Evolutionary conservation across 2,888 invertebrate species (phyloP).

Genomic region (Campoplex capitator): DNA sequence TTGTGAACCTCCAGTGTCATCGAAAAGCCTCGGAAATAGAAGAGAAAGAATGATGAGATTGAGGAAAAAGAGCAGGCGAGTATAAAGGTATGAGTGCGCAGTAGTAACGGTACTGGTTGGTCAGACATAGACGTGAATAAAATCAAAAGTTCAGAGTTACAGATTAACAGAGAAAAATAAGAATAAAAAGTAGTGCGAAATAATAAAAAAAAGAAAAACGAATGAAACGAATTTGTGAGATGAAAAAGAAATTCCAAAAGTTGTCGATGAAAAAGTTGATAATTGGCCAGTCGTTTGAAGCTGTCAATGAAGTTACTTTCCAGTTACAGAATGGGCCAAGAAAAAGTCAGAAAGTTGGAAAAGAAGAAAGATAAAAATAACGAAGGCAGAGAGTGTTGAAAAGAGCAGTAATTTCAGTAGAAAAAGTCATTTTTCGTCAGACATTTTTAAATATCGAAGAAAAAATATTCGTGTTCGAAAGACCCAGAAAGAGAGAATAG

Average conservation of each 20-base stretch:
- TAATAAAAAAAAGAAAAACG: too few relatives aligned
- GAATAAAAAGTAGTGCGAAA: neutral
- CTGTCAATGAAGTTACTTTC: conserved; percentile 11
- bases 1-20: conserved; percentile 64
- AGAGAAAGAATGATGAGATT: neutral
- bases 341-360: neutral
- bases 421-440: conserved; percentile 34
- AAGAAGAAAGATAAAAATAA: conserved; percentile 3
- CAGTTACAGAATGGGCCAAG: neutral
- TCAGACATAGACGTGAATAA: neutral
- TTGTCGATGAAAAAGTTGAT: neutral
- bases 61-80: neutral
- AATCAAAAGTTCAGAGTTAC: neutral
- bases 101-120: neutral
- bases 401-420: neutral
- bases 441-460: conserved; percentile 13
- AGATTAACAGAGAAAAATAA: neutral
- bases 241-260: neutral
- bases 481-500: neutral
- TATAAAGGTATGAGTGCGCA: neutral
- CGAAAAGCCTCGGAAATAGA: neutral
- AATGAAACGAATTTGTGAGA: neutral
- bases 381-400: neutral
- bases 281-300: conserved; percentile 12
- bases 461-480: conserved; percentile 6